Evolutionary conservation across 1,140 invertebrate species (phyloP).

Genomic region (Bombus waltoni): DNA sequence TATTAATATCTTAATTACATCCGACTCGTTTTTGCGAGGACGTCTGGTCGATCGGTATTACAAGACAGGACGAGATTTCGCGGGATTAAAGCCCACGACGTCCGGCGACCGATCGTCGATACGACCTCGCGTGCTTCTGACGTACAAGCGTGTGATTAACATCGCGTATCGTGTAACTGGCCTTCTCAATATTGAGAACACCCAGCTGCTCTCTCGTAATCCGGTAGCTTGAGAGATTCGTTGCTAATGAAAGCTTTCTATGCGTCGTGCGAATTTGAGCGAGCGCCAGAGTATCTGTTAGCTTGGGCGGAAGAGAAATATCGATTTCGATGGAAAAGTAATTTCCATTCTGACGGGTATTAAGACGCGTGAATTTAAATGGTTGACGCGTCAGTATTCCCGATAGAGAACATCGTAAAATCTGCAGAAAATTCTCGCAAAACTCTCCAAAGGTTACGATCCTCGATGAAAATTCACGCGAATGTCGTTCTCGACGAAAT

Average conservation of each 20-base stretch:
- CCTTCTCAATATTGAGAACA: conserved; percentile 6
- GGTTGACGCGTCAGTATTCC: too few relatives aligned
- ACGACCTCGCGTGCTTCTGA: neutral
- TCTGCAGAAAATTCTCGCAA: too few relatives aligned
- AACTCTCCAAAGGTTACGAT: rapidly evolving
- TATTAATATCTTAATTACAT: conserved; percentile 54
- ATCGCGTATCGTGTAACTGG: neutral
- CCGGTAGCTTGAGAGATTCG: neutral
- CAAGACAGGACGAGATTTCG: conserved; percentile 42
- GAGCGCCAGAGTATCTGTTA: neutral
- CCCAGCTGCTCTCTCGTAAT: neutral
- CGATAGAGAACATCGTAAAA: too few relatives aligned
- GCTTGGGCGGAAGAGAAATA: neutral
- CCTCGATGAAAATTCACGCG: too few relatives aligned
- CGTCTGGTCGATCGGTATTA: conserved; percentile 46
- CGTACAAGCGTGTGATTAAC: conserved; percentile 26
- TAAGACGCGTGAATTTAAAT: neutral
- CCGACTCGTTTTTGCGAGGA: conserved; percentile 54
- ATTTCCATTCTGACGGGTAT: neutral
- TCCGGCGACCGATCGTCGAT: neutral
- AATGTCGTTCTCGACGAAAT: too few relatives aligned
- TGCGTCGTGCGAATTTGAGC: neutral
- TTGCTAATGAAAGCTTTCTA: neutral
- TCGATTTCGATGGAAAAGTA: neutral
- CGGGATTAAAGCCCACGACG: conserved; percentile 25